Evolutionary conservation across 1,140 invertebrate genomes (phyloP), one percentile per base, ranked within the genome.

Genomic region (Brachionus rotundiformis): DNA sequence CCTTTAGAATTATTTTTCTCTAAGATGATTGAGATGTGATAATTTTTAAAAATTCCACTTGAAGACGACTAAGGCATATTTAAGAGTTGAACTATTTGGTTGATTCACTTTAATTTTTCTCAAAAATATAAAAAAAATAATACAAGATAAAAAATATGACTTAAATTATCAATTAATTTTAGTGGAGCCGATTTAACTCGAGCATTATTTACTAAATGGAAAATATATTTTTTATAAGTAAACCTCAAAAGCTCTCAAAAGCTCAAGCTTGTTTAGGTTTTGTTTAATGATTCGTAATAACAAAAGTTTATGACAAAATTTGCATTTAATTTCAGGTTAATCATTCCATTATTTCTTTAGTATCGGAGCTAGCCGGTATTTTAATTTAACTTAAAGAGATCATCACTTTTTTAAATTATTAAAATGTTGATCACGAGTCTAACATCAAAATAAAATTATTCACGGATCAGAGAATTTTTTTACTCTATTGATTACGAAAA

Each of bases 401-500:
- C n/a, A n/a, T n/a, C n/a, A n/a, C n/a, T n/a, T n/a, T n/a, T n/a
- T n/a, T n/a, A n/a, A n/a, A n/a, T n/a, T n/a, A n/a, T n/a, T n/a
- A n/a, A n/a, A n/a, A n/a, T n/a, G n/a, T n/a, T n/a, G n/a, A n/a
- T n/a, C 11, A 11, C 11, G 2, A 41, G 2, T 41, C 39, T 41
- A 13, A 41, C 39, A 41, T 49, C 16, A 49, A 49, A 16, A 19
- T 54, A 7, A 54, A 54, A 23, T 54, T 8, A 54, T 54, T 23
- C 23, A 54, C 47, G 47, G 47, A 54, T 54, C 47, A 54, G n/a
- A 54, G 23, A 54, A 54, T 54, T 54, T 41, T 41, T 54, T 54
- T 19, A 54, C 16, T 54, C 19, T 19, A 54, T 6, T 54, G 47
- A 54, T 54, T 54, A 54, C 8, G 19, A 25, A 54, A 41, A 6